Evolutionary conservation across 2,888 invertebrate species (phyloP), one percentile per base, ranked within the genome.

Genomic region (Cantharis flavilabris): DNA sequence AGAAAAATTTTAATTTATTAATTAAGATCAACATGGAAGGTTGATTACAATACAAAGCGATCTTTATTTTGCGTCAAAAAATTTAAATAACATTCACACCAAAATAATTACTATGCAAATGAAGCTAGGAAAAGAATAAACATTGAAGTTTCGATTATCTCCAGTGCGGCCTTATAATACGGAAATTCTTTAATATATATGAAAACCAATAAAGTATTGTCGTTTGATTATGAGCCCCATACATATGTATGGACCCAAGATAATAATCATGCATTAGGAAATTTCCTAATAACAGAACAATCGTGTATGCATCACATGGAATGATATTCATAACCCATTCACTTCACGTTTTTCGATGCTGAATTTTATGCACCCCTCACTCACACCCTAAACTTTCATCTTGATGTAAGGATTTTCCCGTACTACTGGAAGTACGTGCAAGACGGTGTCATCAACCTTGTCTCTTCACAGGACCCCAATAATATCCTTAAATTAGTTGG

Each of bases 351-450:
- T 73, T 75, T 70, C 30, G 30, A 23, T 70, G 70, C 72, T 67
- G 75, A 78, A 78, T 78, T 78, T 78, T 78, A 78, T 78, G 78
- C 78, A 78, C 78, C 78, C 77, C 74, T 77, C 72, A 75, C 75
- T 71, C 75, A 71, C 77, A 64, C 78, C 73, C 75, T 78, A 72
- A 20, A 26, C 13, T 77, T 73, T 78, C 78, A 75, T 63, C 73
- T 49, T 33, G 78, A 75, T 72, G 72, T 75, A 63, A 70, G 73
- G 71, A 75, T 72, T 75, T 78, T 23, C 65, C 28, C 69, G 28
- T 70, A 73, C 20, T 63, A 69, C 74, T 23, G 62, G 70, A 69
- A 74, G 74, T 71, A 75, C 77, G 77, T 77, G 78, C 75, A 69
- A 49, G 33, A 62, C 62, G 23, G 75, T 77, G 77, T 77, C 77